These are phyloP conservation scores for Myiotriccus ornatus DNA, from an alignment of 2,797 vertebrate genomes.

Conservation along the genomic window DNA sequence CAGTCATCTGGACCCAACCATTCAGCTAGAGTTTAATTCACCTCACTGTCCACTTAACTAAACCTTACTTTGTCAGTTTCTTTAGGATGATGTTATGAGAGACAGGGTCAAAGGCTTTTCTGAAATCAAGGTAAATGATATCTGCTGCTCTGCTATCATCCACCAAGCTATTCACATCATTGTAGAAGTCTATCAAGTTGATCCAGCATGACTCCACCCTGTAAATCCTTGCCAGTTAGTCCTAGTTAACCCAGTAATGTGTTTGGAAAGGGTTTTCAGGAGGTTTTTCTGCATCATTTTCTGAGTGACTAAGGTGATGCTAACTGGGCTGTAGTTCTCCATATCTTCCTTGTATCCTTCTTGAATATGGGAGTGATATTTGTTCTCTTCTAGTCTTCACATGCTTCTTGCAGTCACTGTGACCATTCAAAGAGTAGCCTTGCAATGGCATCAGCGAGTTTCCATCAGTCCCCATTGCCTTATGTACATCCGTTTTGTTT, in stretches of 20 bases:
- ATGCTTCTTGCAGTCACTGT: background rate
- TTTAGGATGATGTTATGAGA: background rate
- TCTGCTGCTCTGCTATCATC: background rate
- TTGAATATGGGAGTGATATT: background rate
- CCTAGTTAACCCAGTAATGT: background rate
- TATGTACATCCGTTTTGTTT: accelerated
- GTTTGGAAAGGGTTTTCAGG: background rate
- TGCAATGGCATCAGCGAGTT: background rate
- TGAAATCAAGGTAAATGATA: background rate
- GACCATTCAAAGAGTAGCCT: background rate
- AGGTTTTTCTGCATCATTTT: background rate
- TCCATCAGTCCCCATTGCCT: background rate
- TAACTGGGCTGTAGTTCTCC: background rate
- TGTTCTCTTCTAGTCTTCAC: background rate
- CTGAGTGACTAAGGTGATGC: background rate
- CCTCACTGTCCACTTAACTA: background rate
- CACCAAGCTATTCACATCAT: background rate
- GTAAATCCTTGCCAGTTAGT: background rate
- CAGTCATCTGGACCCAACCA: background rate
- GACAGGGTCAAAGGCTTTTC: background rate
- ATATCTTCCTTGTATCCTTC: background rate
- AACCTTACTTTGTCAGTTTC: background rate
- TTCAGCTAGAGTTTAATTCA: background rate
- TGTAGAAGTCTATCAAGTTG: background rate
- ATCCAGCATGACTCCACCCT: accelerated